phyloP scores from a whole-genome alignment of 2,113 vertebrate genomes.

The Sakesphorus luctuosus region DNA sequence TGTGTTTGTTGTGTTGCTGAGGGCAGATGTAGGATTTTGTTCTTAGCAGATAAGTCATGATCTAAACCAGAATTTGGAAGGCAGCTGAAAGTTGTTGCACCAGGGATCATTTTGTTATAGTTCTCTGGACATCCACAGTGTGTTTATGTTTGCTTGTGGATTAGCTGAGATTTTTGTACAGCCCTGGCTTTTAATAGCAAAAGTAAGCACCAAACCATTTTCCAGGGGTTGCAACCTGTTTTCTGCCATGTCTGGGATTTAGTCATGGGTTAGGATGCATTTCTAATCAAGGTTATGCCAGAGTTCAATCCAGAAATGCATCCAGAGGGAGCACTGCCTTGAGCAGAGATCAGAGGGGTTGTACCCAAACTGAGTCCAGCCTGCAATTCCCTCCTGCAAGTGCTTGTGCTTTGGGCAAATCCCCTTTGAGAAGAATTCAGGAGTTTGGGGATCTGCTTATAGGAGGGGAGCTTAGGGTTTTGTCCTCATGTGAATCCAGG shows the following conservation, averaged over 20 bases:
- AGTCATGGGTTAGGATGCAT: not conserved
- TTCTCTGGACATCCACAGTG: not conserved
- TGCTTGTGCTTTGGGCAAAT: not conserved
- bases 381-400: not conserved
- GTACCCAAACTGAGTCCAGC: not conserved
- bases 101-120: not conserved
- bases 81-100: not conserved
- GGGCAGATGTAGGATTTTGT: not conserved
- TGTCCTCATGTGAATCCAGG: not conserved
- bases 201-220: not conserved
- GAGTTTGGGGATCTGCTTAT: not conserved
- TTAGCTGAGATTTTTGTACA: not conserved
- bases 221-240: not conserved
- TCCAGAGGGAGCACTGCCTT: not conserved
- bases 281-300: not conserved
- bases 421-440: rapidly evolving
- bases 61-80: not conserved
- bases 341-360: rapidly evolving
- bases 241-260: not conserved
- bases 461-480: not conserved
- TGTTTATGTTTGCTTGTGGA: not conserved
- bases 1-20: not conserved
- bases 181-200: not conserved
- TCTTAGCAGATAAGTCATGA: not conserved
- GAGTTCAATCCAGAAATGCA: not conserved